Base-by-base conservation (phyloP, 2,113 vertebrate species). In the Conger conger region DNA sequence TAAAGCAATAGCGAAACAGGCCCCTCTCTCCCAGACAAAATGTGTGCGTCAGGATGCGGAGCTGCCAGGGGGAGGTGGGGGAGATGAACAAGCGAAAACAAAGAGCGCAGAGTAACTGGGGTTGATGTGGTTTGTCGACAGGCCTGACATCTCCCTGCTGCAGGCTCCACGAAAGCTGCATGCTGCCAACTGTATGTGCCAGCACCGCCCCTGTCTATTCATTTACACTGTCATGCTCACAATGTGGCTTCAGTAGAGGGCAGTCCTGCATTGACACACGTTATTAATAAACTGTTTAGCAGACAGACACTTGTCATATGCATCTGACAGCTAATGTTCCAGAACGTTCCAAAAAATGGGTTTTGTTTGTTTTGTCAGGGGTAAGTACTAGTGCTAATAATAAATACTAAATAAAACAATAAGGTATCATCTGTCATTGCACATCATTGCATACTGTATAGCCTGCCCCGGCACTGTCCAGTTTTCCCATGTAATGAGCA, bases 1-100 rank as follows among this genome's bases (percentile, higher is more conserved):
- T 63, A 17, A 84, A 15, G 45, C 76, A 35, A 23, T 27, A 33
- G 54, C 27, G 2, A 54, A 79, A 45, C 77, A 30, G 77, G 77
- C 78, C n/a, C 57, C 33, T 17, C 83, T 42, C 53, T 42, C 37
- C 38, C n/a, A 45, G 17, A 40, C n/a, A 81, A 81, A 81, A 50
- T 23, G 53, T 16, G 30, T 9, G 4, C 38, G 38, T 38, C 77
- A 38, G 50, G 73, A 79, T 50, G 79, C 20, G 54, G 35, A 38
- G n/a, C 30, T 45, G 2, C 76, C 27, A 8, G 73, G 33, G 37
- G 83, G 76, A 63, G 57, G 18, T 5, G 23, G 77, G 38, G 36
- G 77, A 79, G 50, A 37, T 60, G 50, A 60, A 73, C 50, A 79
- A 57, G 76, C 83, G 77, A 53, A 84, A 79, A 60, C n/a, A 79